These are phyloP conservation scores for Pseudococcus jackbeardsleyi DNA, from an alignment of 2,888 invertebrate species.

Conservation along the genomic window DNA sequence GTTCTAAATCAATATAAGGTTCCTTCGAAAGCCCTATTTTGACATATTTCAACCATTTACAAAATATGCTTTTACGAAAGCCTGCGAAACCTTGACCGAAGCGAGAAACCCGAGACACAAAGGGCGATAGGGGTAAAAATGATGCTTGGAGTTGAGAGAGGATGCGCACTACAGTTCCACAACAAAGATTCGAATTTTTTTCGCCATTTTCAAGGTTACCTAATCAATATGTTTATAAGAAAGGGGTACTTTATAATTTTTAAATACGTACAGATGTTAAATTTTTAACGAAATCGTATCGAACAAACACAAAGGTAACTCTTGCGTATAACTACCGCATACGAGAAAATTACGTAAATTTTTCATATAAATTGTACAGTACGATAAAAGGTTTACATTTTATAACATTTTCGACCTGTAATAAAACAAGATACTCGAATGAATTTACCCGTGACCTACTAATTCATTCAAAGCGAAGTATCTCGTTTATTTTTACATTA, in stretches of 20 bases:
- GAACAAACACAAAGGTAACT: no score
- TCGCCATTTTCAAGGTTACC: slow-evolving; percentile 33
- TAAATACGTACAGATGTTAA: background rate
- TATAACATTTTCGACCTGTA: slow-evolving; percentile 19
- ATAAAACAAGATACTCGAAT: slow-evolving; percentile 49
- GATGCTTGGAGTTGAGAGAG: background rate
- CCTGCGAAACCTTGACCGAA: slow-evolving; percentile 12
- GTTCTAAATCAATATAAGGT: background rate
- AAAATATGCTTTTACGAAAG: background rate
- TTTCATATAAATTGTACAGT: background rate
- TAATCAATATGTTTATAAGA: slow-evolving; percentile 20
- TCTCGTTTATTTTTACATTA: slow-evolving; percentile 1
- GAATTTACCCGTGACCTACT: slow-evolving; percentile 53
- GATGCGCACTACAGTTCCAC: slow-evolving; percentile 16
- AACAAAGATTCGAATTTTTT: slow-evolving; percentile 31
- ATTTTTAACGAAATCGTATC: background rate
- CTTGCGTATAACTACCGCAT: background rate
- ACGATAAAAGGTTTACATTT: background rate
- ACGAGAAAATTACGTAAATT: background rate
- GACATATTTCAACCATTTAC: background rate
- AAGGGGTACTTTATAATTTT: background rate
- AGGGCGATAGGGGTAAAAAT: background rate
- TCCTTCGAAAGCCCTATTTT: background rate
- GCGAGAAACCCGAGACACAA: background rate
- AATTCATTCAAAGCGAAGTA: slow-evolving; percentile 48